Evolutionary conservation across 2,888 invertebrate species (phyloP).

Genomic region (Druceiella hillmani): DNA sequence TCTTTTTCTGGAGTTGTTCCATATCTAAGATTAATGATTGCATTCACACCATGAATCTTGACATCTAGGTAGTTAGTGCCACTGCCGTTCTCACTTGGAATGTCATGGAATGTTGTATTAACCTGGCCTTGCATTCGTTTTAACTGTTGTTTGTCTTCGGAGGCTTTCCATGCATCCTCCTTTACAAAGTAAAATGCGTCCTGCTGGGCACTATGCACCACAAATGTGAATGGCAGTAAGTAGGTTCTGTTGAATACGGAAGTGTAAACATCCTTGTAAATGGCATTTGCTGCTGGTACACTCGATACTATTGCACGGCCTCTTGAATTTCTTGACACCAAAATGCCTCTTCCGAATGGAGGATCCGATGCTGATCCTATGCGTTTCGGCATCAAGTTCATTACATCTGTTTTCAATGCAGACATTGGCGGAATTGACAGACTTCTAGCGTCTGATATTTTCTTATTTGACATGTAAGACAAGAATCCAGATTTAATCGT

Average conservation of each 20-base stretch:
- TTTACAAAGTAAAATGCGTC: constrained; percentile 93
- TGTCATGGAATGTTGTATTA: constrained; percentile 88
- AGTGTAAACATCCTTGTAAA: constrained; percentile 87
- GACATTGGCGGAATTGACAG: constrained; percentile 75
- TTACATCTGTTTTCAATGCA: constrained; percentile 72
- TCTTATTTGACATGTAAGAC: constrained; percentile 71
- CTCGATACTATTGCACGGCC: constrained; percentile 80
- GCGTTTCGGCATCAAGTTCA: constrained; percentile 66
- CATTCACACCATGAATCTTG: constrained; percentile 85
- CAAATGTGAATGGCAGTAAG: constrained; percentile 80
- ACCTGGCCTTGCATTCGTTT: constrained; percentile 86
- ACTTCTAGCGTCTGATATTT: constrained; percentile 71
- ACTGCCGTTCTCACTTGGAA: constrained; percentile 61
- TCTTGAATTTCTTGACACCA: constrained; percentile 73
- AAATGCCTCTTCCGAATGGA: constrained; percentile 81
- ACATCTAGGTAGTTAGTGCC: constrained; percentile 78
- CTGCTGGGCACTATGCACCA: constrained; percentile 83
- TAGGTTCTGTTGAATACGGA: constrained; percentile 88
- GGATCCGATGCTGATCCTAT: constrained; percentile 83
- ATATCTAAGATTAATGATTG: constrained; percentile 89
- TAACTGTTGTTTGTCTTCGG: constrained; percentile 82
- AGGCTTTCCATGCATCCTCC: constrained; percentile 84
- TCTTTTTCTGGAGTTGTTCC: constrained; percentile 90
- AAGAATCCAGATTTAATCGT: constrained; percentile 80
- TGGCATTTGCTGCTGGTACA: constrained; percentile 85